Evolutionary conservation across 1,140 invertebrate genomes (phyloP), one percentile per base, ranked within the genome.

Genomic region (Drosophila kurseongensis): DNA sequence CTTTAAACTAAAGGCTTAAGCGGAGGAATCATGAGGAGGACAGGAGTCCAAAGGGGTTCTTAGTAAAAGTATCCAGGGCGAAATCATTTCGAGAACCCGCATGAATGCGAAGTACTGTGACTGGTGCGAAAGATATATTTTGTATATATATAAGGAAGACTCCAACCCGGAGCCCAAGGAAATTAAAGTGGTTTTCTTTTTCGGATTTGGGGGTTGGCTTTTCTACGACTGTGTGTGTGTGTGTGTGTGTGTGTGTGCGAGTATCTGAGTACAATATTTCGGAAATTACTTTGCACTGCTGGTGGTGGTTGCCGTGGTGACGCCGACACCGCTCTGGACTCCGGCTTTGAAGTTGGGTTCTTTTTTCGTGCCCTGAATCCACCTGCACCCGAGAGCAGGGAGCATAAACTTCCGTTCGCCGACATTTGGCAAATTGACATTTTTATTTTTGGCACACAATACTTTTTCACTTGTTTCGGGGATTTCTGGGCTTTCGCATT

Each of bases 371-470:
- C 18, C 47, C 51, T 65, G 54, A 50, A 50, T 54, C 45, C 56
- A 78, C 81, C 77, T 85, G 50, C 62, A 77, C 55, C 65, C 72
- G 36, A 69, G 23, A 36, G 13, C 35, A 27, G 51, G 54, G 68
- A 29, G 67, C 14, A 58, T 63, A 56, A 79, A 65, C 72, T 79
- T 77, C 83, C 83, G 71, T 55, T 78, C 55, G 67, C 55, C 80
- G 80, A 71, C 83, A 80, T 84, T 88, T 88, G 83, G 83, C 83
- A 88, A 89, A 88, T 88, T 88, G 83, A 89, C 80, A 89, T 88
- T 88, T 89, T 89, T 89, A 82, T 73, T 78, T 82, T 82, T 85
- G 67, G 62, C 67, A 71, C 79, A 67, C 78, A 81, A 82, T 82
- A 77, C 67, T 74, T 73, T 69, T 80, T 62, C 63, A 66, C 41